These are phyloP conservation scores for Barnardius zonarius DNA, from an alignment of 2,113 vertebrate genomes.

Conservation along the genomic window DNA sequence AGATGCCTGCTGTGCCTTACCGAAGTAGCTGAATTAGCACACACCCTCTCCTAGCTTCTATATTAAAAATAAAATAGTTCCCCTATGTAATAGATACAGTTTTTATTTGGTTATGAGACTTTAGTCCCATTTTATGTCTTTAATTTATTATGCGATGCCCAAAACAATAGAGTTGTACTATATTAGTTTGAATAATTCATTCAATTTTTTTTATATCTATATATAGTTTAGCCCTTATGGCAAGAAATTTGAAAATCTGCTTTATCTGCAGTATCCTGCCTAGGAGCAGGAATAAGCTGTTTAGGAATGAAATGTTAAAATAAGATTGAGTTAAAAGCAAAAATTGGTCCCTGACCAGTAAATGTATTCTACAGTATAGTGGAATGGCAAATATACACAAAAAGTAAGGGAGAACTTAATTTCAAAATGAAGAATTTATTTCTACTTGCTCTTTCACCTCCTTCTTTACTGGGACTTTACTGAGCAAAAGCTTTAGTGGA, in stretches of 20 bases:
- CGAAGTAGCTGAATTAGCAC: neutral
- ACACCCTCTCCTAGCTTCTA: neutral
- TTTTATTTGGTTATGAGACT: neutral
- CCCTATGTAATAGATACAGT: neutral
- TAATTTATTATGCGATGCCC: neutral
- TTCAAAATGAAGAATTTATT: neutral
- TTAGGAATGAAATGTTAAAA: neutral
- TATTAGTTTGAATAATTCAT: neutral
- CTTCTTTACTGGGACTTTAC: neutral
- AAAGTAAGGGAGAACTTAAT: neutral
- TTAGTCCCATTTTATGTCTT: neutral
- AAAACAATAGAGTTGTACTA: neutral
- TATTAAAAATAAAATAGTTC: neutral
- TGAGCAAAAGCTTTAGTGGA: neutral
- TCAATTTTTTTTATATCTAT: neutral
- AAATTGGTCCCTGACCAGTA: neutral
- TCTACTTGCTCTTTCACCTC: neutral
- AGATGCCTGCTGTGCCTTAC: neutral
- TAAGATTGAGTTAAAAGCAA: neutral
- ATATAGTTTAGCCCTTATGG: neutral
- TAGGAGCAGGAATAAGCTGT: neutral
- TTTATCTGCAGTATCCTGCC: neutral
- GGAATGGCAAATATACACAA: neutral
- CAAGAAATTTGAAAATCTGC: neutral
- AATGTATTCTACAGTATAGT: neutral